Conservation (phyloP, 2,113 vertebrate genomes). For the Sterrhoptilus dennistouni region DNA sequence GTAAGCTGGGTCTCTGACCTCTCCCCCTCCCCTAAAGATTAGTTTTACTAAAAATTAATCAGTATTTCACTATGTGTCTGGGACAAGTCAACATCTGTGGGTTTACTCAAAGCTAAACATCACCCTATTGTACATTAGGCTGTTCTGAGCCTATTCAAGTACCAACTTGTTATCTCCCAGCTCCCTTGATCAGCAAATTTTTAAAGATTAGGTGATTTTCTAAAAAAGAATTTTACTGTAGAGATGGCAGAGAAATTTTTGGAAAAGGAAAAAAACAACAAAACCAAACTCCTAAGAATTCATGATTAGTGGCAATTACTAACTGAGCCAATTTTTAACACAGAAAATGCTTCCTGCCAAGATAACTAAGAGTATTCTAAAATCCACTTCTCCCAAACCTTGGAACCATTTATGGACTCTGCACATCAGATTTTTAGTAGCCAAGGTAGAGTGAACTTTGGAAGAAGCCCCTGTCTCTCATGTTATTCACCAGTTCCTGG, state of each 20-base stretch:
- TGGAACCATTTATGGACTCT: neutral
- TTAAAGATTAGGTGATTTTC: neutral
- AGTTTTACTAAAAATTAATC: neutral
- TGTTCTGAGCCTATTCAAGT: neutral
- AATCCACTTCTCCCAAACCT: neutral
- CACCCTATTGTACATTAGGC: neutral
- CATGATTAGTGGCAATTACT: neutral
- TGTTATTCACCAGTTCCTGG: neutral
- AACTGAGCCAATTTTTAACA: neutral
- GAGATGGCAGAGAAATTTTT: neutral
- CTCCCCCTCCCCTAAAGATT: accelerated
- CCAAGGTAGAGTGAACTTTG: neutral
- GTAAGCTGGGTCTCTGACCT: neutral
- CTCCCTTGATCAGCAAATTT: neutral
- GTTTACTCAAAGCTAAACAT: neutral
- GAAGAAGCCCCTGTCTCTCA: neutral
- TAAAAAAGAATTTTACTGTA: neutral
- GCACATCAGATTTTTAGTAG: neutral
- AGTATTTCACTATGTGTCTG: neutral
- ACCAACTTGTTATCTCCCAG: neutral
- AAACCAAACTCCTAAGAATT: neutral
- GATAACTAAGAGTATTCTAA: neutral
- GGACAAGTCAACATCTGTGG: neutral
- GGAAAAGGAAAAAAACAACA: neutral
- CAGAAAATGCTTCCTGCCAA: neutral